phyloP scores from a whole-genome alignment of 2,888 invertebrate genomes.

The Tortricodes alternella region DNA sequence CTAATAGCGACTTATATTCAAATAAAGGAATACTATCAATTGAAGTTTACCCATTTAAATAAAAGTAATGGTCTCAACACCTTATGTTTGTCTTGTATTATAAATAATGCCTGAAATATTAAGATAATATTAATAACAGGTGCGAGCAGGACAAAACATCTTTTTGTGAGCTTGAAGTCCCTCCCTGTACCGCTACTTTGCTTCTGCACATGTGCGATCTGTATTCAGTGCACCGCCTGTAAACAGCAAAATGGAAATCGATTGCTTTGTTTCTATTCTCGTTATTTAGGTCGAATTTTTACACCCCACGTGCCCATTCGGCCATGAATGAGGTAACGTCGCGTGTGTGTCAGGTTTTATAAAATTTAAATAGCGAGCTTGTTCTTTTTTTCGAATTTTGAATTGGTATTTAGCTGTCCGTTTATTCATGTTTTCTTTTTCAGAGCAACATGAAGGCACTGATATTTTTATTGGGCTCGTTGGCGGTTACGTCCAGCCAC shows the following conservation, averaged over 20 bases:
- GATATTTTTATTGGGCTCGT: slow-evolving; percentile 23
- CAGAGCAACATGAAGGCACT: slow-evolving; percentile 29
- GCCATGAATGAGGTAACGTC: slow-evolving; percentile 24
- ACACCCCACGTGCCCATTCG: slow-evolving; percentile 34
- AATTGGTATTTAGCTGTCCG: slow-evolving; percentile 31
- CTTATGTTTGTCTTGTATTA: too few relatives aligned
- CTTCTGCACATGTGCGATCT: slow-evolving; percentile 68
- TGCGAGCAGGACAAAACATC: slow-evolving; percentile 4
- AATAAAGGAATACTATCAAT: too few relatives aligned
- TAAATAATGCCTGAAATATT: too few relatives aligned
- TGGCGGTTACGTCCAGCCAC: slow-evolving; percentile 37
- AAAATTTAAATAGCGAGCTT: background rate
- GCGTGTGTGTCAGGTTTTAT: background rate
- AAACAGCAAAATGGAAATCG: slow-evolving; percentile 68
- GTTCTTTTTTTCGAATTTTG: background rate
- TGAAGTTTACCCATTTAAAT: too few relatives aligned
- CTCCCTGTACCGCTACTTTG: slow-evolving; percentile 37
- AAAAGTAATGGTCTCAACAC: too few relatives aligned
- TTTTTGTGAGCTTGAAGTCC: slow-evolving; percentile 31
- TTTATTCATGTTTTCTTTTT: slow-evolving; percentile 14
- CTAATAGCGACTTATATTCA: too few relatives aligned
- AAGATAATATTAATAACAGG: background rate
- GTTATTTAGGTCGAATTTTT: slow-evolving; percentile 55
- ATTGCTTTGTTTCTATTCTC: slow-evolving; percentile 62
- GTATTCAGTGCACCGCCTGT: slow-evolving; percentile 51